Base-by-base conservation (phyloP, 2,888 invertebrate genomes). In the Tenthredo livida region DNA sequence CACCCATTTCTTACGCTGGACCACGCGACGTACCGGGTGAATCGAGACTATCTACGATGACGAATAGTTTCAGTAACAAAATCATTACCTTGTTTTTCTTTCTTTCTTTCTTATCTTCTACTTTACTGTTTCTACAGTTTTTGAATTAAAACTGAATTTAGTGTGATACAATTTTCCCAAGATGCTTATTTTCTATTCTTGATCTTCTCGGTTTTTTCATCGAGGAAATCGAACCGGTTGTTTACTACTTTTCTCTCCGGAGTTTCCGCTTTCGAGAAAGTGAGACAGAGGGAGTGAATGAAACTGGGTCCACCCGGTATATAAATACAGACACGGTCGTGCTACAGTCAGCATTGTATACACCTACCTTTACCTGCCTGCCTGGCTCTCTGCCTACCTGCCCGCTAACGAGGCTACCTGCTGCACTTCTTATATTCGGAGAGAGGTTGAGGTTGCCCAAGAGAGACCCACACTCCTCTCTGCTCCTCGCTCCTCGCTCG, bases 371-470 rank as follows among this genome's bases (percentile, higher is more conserved):
- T 89, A 87, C 88, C 89, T 80, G 67, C 83, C 54, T 50, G 37
- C 86, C 85, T 85, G 80, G 86, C 87, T 87, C 88, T 89, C 90
- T 90, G 89, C 90, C 91, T 92, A 92, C 92, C 92, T 92, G 92
- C 90, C 90, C 90, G 91, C 91, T 92, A 92, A 93, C 92, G 91
- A 93, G 92, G 92, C 92, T 93, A 92, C 92, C 91, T 92, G 92
- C 92, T 91, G 92, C 91, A 92, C 91, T 92, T 80, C 92, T 92
- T 92, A 89, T 90, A 91, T 91, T 90, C 90, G 90, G 89, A 90
- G 89, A 83, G 80, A 80, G 90, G 89, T 89, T 50, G 61, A 90
- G 90, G 89, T 89, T 90, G 89, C 89, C 87, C 87, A 86, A 88
- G 88, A 87, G 88, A 86, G 85, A 86, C 47, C 15, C 75, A 10